Base-by-base conservation (phyloP, 1,140 invertebrate genomes). In the Drosophila lacertosa region DNA sequence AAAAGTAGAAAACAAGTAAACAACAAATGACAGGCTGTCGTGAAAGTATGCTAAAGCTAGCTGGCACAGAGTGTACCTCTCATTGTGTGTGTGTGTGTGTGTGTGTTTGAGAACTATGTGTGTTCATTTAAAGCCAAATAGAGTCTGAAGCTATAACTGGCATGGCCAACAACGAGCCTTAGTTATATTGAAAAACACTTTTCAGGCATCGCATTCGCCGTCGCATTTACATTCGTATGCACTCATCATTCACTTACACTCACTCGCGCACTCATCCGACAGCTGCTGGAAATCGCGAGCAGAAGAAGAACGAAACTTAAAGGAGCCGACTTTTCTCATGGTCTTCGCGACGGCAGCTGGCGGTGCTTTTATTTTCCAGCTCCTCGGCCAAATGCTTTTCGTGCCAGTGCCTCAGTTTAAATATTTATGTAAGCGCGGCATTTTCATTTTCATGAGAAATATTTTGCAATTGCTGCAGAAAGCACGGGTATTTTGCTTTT, bases 391-490 rank as follows among this genome's bases (percentile, higher is more conserved):
- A 84, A 69, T 75, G 63, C 67, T 57, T 68, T 69, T 62, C 76
- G 71, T 79, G 68, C 67, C 65, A 35, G 53, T 66, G 72, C 72
- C 57, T 73, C 72, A 81, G 64, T 67, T 81, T 84, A 84, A 86
- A 81, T 86, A 84, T 86, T 86, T 84, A 74, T 76, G 39, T 53
- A 74, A 74, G 67, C 72, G 67, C 72, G 72, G 47, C 60, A 80
- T 84, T 84, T n/a, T n/a, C n/a, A n/a, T n/a, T n/a, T n/a, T 80
- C 53, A 69, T 66, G 63, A 51, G 72, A 79, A 83, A 80, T 73
- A 79, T 72, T 84, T 79, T 32, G 51, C 74, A 45, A 77, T 77
- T 70, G 68, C 77, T 68, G 64, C 55, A 60, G 5, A 18, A 18
- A 32, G 40, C 26, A 51, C 15, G 24, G 68, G 53, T 63, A 74